Evolutionary conservation across 2,797 vertebrate genomes (phyloP).

Genomic region (Cuniculus paca): DNA sequence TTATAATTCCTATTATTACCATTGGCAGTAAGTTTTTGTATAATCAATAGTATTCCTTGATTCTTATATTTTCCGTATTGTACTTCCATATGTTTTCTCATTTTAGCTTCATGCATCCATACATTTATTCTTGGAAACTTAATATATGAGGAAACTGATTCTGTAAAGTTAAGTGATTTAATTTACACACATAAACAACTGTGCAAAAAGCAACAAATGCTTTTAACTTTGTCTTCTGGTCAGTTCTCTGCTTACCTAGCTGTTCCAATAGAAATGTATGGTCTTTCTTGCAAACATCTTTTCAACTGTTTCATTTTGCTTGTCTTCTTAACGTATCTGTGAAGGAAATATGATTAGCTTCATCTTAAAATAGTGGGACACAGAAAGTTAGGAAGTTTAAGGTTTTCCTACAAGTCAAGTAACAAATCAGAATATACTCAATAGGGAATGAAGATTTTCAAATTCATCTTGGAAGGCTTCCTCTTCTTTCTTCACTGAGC

Average conservation of each 20-base stretch:
- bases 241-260: not conserved
- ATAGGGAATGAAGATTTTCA: not conserved
- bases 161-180: not conserved
- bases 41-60: not conserved
- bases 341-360: not conserved
- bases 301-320: conserved; percentile 18
- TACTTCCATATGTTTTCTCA: not conserved
- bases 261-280: not conserved
- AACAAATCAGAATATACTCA: not conserved
- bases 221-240: not conserved
- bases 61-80: not conserved
- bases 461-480: not conserved
- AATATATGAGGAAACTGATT: not conserved
- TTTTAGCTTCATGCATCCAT: not conserved
- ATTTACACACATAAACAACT: not conserved
- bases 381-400: not conserved
- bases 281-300: not conserved
- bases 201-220: not conserved
- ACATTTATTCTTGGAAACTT: not conserved
- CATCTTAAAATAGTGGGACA: not conserved
- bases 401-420: conserved; percentile 13
- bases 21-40: not conserved
- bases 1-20: not conserved
- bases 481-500: not conserved
- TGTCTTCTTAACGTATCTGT: not conserved